Evolutionary conservation across 2,888 invertebrate genomes (phyloP).

Genomic region (Dolichomitus sp.): DNA sequence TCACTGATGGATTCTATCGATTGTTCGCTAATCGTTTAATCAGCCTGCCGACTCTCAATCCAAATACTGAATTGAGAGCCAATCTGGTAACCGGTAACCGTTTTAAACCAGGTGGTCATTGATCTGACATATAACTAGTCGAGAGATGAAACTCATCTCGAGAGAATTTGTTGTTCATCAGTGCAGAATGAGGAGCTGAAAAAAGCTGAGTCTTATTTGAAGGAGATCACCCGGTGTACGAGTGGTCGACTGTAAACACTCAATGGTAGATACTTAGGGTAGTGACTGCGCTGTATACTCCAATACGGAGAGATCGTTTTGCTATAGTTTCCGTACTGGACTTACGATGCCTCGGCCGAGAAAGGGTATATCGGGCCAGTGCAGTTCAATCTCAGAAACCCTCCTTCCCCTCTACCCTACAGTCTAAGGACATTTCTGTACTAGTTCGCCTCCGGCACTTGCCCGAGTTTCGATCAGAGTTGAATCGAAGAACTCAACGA

Average conservation of each 20-base stretch:
- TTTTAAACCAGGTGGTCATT: neutral
- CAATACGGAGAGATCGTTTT: constrained; percentile 44
- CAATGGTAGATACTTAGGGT: constrained; percentile 4
- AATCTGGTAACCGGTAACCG: neutral
- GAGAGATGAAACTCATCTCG: constrained; percentile 16
- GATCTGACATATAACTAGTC: neutral
- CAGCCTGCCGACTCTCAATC: constrained; percentile 14
- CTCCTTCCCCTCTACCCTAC: neutral
- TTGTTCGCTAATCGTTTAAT: constrained; percentile 35
- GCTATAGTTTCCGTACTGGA: constrained; percentile 11
- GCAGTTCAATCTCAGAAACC: constrained; percentile 36
- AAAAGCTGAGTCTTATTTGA: constrained; percentile 34
- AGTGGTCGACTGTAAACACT: constrained; percentile 49
- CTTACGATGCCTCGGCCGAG: constrained; percentile 23
- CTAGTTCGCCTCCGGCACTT: constrained; percentile 49
- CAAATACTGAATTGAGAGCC: neutral
- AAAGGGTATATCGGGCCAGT: constrained; percentile 33
- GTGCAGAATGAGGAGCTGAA: neutral
- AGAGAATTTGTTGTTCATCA: constrained; percentile 10
- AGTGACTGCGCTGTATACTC: constrained; percentile 1
- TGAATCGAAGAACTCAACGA: constrained; percentile 42
- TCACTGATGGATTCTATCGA: constrained; percentile 22
- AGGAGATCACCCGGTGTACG: constrained; percentile 35
- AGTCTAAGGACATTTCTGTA: constrained; percentile 35
- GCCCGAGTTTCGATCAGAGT: constrained; percentile 46